Evolutionary conservation across 1,140 invertebrate species (phyloP), one percentile per base, ranked within the genome.

Genomic region (Zophobas atratus): DNA sequence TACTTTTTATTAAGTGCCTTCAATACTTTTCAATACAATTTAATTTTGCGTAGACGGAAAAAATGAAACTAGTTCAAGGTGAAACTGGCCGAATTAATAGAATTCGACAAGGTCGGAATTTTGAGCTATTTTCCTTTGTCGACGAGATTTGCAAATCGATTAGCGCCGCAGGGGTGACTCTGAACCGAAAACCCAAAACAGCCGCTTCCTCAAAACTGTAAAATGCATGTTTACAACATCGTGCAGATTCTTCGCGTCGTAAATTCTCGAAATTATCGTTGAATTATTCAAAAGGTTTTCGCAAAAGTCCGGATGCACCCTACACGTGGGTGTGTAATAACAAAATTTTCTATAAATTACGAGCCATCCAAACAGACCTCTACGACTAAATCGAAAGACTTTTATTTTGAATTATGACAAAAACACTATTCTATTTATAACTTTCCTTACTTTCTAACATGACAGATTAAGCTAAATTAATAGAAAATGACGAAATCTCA

Each of bases 1-100:
- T 60, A 60, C 56, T 60, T 60, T 60, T 60, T 60, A 60, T 60
- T 36, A 60, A 36, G 56, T 60, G 36, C 34, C 56, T 60, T 60
- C 56, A 60, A 38, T 60, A 60, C 36, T 60, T 46, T 20, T 46
- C 43, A 46, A 46, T 46, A 46, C 43, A 46, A 46, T 46, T 46
- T 46, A 46, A 46, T 46, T 46, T 46, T 46, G 43, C 43, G 43
- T 46, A 46, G 8, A 46, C 43, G 8, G 43, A 46, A 46, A 46
- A 46, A 46, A 46, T 8, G 3, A 8, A 60, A 60, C 56, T 60
- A 60, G 56, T 60, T 36, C 56, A 60, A 60, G 56, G 56, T 60
- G 56, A 60, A 60, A 60, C 35, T 60, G 49, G 49, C 2, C 49
- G 20, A 46, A 4, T 46, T 46, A 46, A 46, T 46, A 3, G 43